A percentile compares a stretch with the other conserved stretches of the same genome.
Evolutionary conservation across 1,140 invertebrate species (phyloP).

Genomic region (Magallana gigas): DNA sequence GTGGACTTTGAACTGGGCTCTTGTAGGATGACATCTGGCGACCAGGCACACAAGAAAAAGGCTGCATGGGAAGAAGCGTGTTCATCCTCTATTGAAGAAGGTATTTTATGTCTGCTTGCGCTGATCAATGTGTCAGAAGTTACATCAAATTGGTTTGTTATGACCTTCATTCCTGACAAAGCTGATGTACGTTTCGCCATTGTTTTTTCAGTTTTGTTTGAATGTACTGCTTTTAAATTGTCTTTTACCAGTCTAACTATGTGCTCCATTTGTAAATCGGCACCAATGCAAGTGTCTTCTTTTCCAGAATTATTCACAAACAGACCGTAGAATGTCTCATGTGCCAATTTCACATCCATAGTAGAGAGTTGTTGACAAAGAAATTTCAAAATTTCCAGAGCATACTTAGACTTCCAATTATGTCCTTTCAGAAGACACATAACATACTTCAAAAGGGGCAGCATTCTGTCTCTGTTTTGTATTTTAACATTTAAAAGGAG

Average conservation of each 20-base stretch:
- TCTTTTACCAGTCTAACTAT: constrained; percentile 5
- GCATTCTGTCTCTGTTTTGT: too few species aligned
- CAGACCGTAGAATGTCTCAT: constrained; percentile 30
- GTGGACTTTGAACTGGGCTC: not conserved
- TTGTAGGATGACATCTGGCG: not conserved
- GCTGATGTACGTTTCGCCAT: constrained; percentile 8
- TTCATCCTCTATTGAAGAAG: not conserved
- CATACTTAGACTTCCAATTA: not conserved
- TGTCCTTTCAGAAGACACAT: too few species aligned
- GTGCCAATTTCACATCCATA: not conserved
- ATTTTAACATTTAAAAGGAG: too few species aligned
- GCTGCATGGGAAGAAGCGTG: not conserved
- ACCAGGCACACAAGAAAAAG: not conserved
- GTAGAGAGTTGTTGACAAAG: constrained; percentile 25
- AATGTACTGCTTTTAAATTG: constrained; percentile 6
- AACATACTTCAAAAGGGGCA: too few species aligned
- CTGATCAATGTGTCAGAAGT: not conserved
- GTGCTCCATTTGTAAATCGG: constrained; percentile 40
- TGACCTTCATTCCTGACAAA: not conserved
- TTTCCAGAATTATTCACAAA: constrained; percentile 34
- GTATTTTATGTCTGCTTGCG: not conserved
- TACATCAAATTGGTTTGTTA: not conserved
- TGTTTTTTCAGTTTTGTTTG: not conserved
- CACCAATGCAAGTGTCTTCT: not conserved
- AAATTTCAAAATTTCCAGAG: constrained; percentile 35